Base-by-base conservation (phyloP, 2,888 invertebrate genomes). In the Poecilus cupreus region DNA sequence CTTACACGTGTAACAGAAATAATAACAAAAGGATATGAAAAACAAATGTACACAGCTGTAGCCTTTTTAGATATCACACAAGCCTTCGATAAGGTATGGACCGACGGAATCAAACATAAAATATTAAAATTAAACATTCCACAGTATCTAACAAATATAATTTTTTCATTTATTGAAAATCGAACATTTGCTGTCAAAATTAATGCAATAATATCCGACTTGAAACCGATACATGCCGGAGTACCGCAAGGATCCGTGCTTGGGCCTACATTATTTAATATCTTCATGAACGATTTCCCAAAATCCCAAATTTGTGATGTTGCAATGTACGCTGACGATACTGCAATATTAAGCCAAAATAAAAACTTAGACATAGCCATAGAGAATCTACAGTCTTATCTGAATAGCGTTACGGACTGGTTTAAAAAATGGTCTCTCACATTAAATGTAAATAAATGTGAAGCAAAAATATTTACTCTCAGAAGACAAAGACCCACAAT, bases 291-390 rank as follows among this genome's bases (percentile, higher is more conserved):
- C 4, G 70, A 70, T 43, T 13, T 39, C 6, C 70, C 70, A 10
- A 18, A 39, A 0, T 70, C 81, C 16, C 82, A 77, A 26, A 83
- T 88, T 88, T 72, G 26, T 86, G 0, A 85, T 84, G 0, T 89
- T 88, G 0, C 88, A 87, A 80, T 83, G 83, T 60, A 86, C 86
- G 0, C 85, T 85, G 0, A 24, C 82, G n/a, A 60, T 87, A 32
- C 83, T 83, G 0, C 70, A 13, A 70, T 70, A 39, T 39, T 70
- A 8, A 43, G 32, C 16, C 70, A 39, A 70, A 70, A 11, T 20
- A 6, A 70, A 16, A 11, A 70, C 70, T 5, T 54, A 54, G 18
- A 16, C 4, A n/a, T 10, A 18, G 70, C 43, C 6, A 70, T 43
- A 13, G 20, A 39, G 13, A 43, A 39, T 13, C 26, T 26, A 26